Conservation (phyloP, 2,888 invertebrate species). For the Operophtera brumata region DNA sequence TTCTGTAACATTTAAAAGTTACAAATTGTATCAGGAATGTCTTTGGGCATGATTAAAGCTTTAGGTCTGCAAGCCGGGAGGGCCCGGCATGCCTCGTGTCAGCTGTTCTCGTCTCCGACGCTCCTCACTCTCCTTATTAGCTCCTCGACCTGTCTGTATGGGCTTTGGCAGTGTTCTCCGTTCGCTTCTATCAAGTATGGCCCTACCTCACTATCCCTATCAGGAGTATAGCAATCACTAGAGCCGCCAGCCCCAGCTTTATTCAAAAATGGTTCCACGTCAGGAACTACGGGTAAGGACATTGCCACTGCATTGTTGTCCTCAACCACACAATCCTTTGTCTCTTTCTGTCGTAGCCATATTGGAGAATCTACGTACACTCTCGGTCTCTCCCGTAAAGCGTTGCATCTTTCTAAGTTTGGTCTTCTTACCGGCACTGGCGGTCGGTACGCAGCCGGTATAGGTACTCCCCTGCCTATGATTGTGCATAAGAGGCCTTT, state of each 20-base stretch:
- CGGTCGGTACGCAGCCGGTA: constrained; percentile 75
- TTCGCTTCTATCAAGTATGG: constrained; percentile 67
- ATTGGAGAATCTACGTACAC: constrained; percentile 82
- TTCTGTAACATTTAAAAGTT: constrained; percentile 9
- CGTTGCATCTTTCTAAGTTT: constrained; percentile 79
- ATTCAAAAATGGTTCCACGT: constrained; percentile 67
- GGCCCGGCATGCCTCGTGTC: constrained; percentile 71
- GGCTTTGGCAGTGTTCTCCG: constrained; percentile 65
- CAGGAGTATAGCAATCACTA: constrained; percentile 65
- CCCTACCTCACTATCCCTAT: constrained; percentile 60
- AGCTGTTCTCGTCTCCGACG: constrained; percentile 69
- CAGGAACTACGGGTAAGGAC: constrained; percentile 45
- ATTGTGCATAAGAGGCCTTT: constrained; percentile 85
- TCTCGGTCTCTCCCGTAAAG: constrained; percentile 75
- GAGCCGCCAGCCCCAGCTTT: constrained; percentile 55
- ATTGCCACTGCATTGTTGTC: constrained; percentile 45
- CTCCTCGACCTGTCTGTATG: constrained; percentile 69
- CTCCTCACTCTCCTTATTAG: constrained; percentile 68
- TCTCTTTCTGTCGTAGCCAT: constrained; percentile 79
- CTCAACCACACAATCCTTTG: constrained; percentile 51
- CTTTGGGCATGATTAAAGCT: constrained; percentile 35
- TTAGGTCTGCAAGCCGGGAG: constrained; percentile 56
- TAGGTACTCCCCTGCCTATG: constrained; percentile 73
- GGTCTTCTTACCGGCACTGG: constrained; percentile 70
- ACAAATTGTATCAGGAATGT: constrained; percentile 34